These are phyloP conservation scores for Cephalopholis sonnerati DNA, from an alignment of 2,113 vertebrate species.

Conservation along the genomic window DNA sequence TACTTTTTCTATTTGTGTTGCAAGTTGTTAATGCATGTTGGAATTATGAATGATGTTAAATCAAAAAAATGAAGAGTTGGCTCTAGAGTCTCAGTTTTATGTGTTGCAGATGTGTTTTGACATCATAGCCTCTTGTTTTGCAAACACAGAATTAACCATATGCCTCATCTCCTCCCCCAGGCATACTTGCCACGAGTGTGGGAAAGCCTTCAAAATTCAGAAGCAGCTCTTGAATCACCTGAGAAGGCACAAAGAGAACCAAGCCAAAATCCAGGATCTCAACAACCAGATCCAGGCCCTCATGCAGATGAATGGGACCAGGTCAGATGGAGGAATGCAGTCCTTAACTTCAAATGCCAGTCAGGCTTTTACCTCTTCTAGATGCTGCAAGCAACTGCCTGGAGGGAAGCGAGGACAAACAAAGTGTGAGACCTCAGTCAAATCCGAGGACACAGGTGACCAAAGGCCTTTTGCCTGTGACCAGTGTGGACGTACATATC, in stretches of 20 bases:
- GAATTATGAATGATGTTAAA: neutral
- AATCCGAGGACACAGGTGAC: conserved; percentile 64
- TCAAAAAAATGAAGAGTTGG: neutral
- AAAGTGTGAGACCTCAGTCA: conserved; percentile 48
- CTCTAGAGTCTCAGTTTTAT: neutral
- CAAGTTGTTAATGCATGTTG: neutral
- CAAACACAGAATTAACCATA: conserved; percentile 32
- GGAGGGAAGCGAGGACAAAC: conserved; percentile 34
- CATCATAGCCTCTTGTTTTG: conserved; percentile 7
- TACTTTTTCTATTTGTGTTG: neutral
- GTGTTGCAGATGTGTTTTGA: conserved; percentile 11
- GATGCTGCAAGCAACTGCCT: conserved; percentile 51
- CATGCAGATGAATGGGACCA: conserved; percentile 80
- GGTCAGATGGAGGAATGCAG: conserved; percentile 66
- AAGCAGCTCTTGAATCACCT: conserved; percentile 90
- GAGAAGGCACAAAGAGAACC: conserved; percentile 86
- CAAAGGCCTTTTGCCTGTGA: conserved; percentile 88
- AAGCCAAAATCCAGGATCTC: conserved; percentile 84
- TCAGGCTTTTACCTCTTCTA: conserved; percentile 46
- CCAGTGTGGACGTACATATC: conserved; percentile 91
- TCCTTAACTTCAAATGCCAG: conserved; percentile 51
- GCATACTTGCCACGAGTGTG: conserved; percentile 86
- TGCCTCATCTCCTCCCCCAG: conserved; percentile 57
- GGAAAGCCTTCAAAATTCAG: conserved; percentile 90
- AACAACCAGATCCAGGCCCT: conserved; percentile 85